Base-by-base conservation (phyloP, 2,113 vertebrate species). In the Raja brachyura region DNA sequence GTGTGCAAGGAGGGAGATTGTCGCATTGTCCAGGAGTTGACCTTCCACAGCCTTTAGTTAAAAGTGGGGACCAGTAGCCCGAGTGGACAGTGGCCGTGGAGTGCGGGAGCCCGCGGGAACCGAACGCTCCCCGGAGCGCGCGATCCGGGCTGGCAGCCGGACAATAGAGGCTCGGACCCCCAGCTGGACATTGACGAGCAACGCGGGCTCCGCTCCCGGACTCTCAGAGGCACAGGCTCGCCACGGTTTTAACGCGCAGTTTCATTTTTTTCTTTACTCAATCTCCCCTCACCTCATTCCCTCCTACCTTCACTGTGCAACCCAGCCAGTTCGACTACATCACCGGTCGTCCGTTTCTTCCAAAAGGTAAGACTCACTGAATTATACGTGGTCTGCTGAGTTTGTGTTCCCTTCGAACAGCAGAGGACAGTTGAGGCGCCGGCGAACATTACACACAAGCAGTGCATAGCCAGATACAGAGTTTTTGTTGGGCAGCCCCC, bases 21-120 rank as follows among this genome's bases (percentile, higher is more conserved):
- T 86, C 81, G 81, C 81, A 88, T 88, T 88, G 59, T 63, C 28
- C n/a, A 14, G 59, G 83, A n/a, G 13, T 31, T 88, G 83, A 88
- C 83, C 83, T 66, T 33, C 61, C 83, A 63, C 56, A 16, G 56
- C 28, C 59, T 33, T 18, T 0, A 88, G 11, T 63, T 20, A 28
- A 63, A 31, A n/a, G 61, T 59, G 28, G 25, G 39, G n/a, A 61
- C 7, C 61, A 61, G 28, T 20, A 22, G 16, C 70, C 70, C 70
- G 70, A 73, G 9, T 5, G 48, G 54, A 59, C 79, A 28, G 8
- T 56, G 48, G 20, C 8, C 20, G 18, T n/a, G 77, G 77, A 79
- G 77, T 39, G 16, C 77, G 33, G 8, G 77, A 20, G 4, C 8
- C 22, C 33, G 16, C 77, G 33, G 8, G 77, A 20, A 13, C 8